Base-by-base conservation (phyloP, 35 echinoderm and acorn worm genomes). In the Holothuria glaberrima region DNA sequence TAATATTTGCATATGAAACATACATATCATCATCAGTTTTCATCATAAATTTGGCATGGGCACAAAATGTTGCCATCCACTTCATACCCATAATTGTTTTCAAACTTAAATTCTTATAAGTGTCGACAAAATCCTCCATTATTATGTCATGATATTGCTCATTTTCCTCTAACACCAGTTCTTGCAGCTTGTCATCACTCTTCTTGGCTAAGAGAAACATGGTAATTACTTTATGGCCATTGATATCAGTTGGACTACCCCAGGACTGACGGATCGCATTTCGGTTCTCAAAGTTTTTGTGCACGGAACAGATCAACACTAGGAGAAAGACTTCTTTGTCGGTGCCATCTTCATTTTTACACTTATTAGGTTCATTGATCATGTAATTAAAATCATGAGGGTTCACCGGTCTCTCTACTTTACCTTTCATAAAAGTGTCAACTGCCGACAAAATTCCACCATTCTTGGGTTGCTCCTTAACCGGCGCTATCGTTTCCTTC, bases 1-100 rank as follows among this genome's bases (percentile, higher is more conserved):
- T 75, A 6, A 98, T 77, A 85, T 92, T 98, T 22, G 45, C 48
- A 88, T 94, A 98, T 4, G 56, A 77, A 31, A 98, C 90, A 82
- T 90, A 98, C 95, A 98, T 94, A 61, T 98, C 95, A 70, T 98
- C 95, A 41, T 98, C 92, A 5, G 95, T 98, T 48, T 98, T 98
- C 90, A 98, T 92, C 57, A 94, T 83, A 52, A 74, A 99, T 22
- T 90, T 88, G 28, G 97, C 91, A n/a, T 95, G 89, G 16, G 91
- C 70, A 79, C 97, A 99, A 59, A 83, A 93, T 38, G 79, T 91
- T 19, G 84, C 44, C 25, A 83, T 94, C 93, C 93, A 99, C 62
- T 99, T 99, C 73, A 99, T 88, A 0, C 91, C 97, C 97, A 99
- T 99, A 4, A 99, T 95, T 4, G 97, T 93, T 48, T 99, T 99